phyloP scores from a whole-genome alignment of 2,797 vertebrate species.

The Lacerta agilis region DNA sequence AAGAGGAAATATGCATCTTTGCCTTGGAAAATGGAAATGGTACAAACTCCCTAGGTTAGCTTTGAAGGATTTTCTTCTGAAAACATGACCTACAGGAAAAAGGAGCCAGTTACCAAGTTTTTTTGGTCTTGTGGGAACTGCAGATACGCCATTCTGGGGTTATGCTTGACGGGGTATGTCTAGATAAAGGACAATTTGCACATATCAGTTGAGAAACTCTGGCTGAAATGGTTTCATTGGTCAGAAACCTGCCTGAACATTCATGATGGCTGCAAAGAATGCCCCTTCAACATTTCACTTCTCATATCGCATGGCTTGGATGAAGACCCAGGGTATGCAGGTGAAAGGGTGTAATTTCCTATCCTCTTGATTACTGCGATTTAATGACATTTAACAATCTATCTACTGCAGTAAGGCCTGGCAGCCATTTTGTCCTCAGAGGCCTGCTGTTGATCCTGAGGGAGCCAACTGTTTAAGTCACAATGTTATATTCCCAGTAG shows the following conservation, averaged over 20 bases:
- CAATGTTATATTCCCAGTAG: fast-evolving
- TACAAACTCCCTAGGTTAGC: neutral
- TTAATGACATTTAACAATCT: neutral
- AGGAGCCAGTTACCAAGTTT: neutral
- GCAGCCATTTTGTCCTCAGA: neutral
- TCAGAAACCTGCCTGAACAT: neutral
- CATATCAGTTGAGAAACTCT: neutral
- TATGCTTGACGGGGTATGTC: neutral
- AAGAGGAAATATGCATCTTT: neutral
- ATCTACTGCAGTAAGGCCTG: neutral
- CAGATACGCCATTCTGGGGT: neutral
- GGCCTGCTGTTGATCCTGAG: neutral
- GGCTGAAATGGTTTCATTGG: neutral
- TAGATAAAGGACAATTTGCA: neutral
- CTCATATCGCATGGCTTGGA: neutral
- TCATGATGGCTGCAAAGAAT: neutral
- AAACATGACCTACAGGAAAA: neutral
- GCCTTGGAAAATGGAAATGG: neutral
- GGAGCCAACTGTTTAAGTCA: neutral
- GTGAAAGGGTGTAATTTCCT: neutral
- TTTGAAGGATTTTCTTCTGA: neutral
- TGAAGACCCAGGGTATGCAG: conserved; percentile 47
- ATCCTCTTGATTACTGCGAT: neutral
- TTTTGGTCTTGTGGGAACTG: neutral
- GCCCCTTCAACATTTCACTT: neutral